Conservation (phyloP, 2,797 vertebrate species). For the Oreochromis grahami region DNA sequence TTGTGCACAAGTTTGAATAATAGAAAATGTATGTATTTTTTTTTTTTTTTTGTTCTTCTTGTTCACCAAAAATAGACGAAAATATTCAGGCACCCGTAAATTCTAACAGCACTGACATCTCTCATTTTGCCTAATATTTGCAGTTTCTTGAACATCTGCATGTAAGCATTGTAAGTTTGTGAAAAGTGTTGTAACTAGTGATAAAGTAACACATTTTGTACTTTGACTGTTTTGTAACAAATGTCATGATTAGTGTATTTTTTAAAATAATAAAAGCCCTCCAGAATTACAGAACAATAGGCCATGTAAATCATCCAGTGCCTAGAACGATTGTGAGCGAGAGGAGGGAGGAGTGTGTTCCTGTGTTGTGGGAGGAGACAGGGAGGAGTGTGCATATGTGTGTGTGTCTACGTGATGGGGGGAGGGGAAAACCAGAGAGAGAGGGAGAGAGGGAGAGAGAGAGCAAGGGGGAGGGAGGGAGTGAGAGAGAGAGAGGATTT, state of each 20-base stretch:
- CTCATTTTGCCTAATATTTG: rapidly evolving
- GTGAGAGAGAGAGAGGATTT: constrained; percentile 55
- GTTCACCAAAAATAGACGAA: background rate
- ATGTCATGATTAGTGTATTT: background rate
- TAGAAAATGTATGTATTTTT: background rate
- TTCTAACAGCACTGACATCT: background rate
- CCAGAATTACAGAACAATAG: background rate
- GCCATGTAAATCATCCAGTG: constrained; percentile 5
- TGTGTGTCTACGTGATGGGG: constrained; percentile 33
- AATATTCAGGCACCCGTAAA: background rate
- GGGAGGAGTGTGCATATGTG: constrained; percentile 3
- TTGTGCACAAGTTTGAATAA: background rate
- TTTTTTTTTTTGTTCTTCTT: background rate
- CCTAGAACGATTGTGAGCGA: background rate
- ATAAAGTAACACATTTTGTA: background rate
- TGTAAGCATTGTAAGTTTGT: rapidly evolving
- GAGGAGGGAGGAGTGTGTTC: background rate
- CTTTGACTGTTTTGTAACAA: background rate
- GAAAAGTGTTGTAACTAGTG: background rate
- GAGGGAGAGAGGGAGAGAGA: constrained; percentile 14
- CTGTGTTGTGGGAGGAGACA: constrained; percentile 40
- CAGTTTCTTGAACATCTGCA: background rate
- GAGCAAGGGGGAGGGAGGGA: constrained; percentile 28
- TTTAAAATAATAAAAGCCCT: background rate
- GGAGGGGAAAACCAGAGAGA: constrained; percentile 31